Conservation (phyloP, 1,140 invertebrate genomes). For the Drosophila equinoxialis region DNA sequence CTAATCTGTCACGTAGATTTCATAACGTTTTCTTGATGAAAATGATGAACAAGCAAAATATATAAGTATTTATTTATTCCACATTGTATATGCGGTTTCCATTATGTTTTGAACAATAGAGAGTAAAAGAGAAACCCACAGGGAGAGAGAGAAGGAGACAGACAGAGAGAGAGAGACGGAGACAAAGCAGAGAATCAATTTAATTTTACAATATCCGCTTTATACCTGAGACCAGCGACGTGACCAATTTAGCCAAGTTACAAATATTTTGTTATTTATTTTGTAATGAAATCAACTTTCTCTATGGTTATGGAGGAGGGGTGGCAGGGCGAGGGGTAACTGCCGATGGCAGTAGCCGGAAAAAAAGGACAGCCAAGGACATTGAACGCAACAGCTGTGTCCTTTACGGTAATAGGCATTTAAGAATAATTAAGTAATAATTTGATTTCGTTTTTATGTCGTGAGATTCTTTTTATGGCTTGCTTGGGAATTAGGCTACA, state of each 20-base stretch:
- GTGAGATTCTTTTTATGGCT: slow-evolving; percentile 2
- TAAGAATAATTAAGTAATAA: slow-evolving; percentile 78
- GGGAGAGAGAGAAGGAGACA: slow-evolving; percentile 13
- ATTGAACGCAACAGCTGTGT: slow-evolving; percentile 40
- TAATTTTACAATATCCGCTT: slow-evolving; percentile 81
- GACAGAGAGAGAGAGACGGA: neutral
- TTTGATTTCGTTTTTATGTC: slow-evolving; percentile 56
- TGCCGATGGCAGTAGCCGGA: neutral
- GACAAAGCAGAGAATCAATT: slow-evolving; percentile 62
- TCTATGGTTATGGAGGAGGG: neutral
- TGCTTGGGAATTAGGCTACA: neutral
- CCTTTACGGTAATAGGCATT: slow-evolving; percentile 49
- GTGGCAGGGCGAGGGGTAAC: too few species aligned
- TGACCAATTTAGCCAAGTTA: slow-evolving; percentile 77
- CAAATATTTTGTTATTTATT: slow-evolving; percentile 76
- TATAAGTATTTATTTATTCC: slow-evolving; percentile 70
- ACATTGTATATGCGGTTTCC: slow-evolving; percentile 55
- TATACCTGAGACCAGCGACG: slow-evolving; percentile 71
- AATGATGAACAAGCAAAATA: slow-evolving; percentile 68
- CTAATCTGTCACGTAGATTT: slow-evolving; percentile 78
- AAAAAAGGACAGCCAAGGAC: slow-evolving; percentile 5
- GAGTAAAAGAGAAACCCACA: slow-evolving; percentile 43
- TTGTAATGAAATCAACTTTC: slow-evolving; percentile 63
- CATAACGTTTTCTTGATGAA: slow-evolving; percentile 67
- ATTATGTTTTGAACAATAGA: slow-evolving; percentile 56